phyloP scores from a whole-genome alignment of 2,797 vertebrate genomes.

The Numenius phaeopus region DNA sequence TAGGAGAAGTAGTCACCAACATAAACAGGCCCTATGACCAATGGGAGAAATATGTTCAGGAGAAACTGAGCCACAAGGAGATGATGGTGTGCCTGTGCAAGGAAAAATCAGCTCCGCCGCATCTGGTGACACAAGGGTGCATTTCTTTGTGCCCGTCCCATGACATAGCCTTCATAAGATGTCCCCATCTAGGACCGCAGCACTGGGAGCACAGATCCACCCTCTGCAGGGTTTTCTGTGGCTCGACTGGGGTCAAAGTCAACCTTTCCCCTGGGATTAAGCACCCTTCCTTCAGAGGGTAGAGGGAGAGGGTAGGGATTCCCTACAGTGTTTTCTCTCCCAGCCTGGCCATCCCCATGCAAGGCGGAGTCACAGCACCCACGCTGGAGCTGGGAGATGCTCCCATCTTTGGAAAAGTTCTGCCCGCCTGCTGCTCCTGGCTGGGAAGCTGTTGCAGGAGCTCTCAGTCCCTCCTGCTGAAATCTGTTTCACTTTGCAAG shows the following conservation, averaged over 20 bases:
- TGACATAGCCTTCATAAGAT: neutral
- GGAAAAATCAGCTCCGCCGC: neutral
- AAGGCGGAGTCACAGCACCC: neutral
- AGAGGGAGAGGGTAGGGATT: neutral
- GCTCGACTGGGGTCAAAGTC: neutral
- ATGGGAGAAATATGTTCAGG: neutral
- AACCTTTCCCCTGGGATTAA: neutral
- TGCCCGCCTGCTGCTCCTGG: accelerated
- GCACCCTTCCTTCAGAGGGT: neutral
- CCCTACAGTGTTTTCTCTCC: neutral
- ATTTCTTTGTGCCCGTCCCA: neutral
- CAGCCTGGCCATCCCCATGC: accelerated
- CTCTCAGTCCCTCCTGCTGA: neutral
- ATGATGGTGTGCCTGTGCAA: neutral
- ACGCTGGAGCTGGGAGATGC: neutral
- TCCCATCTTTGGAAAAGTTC: neutral
- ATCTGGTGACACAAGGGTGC: neutral
- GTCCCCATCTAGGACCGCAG: accelerated
- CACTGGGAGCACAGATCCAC: neutral
- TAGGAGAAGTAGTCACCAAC: neutral
- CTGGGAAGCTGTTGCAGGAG: neutral
- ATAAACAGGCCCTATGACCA: neutral
- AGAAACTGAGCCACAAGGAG: neutral
- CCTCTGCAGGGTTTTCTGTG: neutral
- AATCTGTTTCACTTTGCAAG: neutral